Evolutionary conservation across 2,888 invertebrate genomes (phyloP).

Genomic region (Elysia crispata): DNA sequence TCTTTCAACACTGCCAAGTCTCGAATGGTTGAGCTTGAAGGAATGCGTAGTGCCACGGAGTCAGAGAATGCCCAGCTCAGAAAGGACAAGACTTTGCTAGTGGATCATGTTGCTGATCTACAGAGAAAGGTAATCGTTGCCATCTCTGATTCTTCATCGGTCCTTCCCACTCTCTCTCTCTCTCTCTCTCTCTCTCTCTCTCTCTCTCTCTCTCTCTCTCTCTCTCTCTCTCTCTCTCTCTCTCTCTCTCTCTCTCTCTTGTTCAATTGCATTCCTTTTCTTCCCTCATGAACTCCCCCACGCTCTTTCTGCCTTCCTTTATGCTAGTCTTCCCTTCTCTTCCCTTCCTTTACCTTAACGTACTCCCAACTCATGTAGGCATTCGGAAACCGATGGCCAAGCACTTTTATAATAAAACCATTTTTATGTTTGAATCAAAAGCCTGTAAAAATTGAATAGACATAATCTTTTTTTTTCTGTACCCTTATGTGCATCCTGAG

Average conservation of each 20-base stretch:
- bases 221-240: conserved; percentile 21
- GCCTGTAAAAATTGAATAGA: no score
- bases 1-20: conserved; percentile 63
- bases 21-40: conserved; percentile 68
- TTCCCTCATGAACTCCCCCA: not conserved
- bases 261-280: conserved; percentile 2
- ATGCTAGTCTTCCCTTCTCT: not conserved
- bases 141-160: conserved; percentile 1
- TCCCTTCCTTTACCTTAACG: not conserved
- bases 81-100: conserved; percentile 73
- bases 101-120: conserved; percentile 75
- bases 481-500: no score
- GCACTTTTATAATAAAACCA: no score
- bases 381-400: no score
- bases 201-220: conserved; percentile 22
- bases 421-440: no score
- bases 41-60: conserved; percentile 60
- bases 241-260: conserved; percentile 21
- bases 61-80: conserved; percentile 70
- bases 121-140: conserved; percentile 70
- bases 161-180: not conserved
- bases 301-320: not conserved
- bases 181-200: not conserved
- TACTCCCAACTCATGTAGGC: no score
- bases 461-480: no score